Evolutionary conservation across 2,888 invertebrate genomes (phyloP).

Genomic region (Microchrysa polita): DNA sequence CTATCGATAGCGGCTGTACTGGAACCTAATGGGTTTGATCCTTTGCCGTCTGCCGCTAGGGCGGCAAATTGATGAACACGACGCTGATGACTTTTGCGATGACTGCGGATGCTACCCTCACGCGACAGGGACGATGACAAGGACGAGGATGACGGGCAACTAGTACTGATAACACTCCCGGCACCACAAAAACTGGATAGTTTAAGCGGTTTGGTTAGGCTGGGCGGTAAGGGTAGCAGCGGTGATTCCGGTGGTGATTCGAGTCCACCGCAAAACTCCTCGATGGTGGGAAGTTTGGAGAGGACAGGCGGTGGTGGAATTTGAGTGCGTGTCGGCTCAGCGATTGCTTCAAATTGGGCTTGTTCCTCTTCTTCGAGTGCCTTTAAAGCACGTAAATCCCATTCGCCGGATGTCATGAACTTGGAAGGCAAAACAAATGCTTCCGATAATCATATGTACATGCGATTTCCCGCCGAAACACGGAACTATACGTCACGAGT

Average conservation of each 20-base stretch:
- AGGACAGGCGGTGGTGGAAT: conserved; percentile 54
- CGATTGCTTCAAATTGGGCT: conserved; percentile 61
- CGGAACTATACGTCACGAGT: neutral
- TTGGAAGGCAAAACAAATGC: conserved; percentile 16
- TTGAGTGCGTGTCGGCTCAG: conserved; percentile 60
- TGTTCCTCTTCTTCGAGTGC: conserved; percentile 64
- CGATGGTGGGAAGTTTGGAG: conserved; percentile 57
- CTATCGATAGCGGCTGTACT: conserved; percentile 12
- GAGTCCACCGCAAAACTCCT: conserved; percentile 58
- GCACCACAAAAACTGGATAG: conserved; percentile 45
- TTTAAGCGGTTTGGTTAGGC: conserved; percentile 30
- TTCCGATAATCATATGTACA: conserved; percentile 9
- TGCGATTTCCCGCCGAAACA: conserved; percentile 7
- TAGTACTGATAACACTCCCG: conserved; percentile 10
- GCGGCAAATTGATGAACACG: conserved; percentile 44
- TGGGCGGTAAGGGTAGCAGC: conserved; percentile 44
- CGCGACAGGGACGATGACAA: conserved; percentile 35
- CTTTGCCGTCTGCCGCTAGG: conserved; percentile 14
- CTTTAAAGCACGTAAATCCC: conserved; percentile 64
- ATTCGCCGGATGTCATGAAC: conserved; percentile 64
- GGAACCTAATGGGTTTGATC: conserved; percentile 30
- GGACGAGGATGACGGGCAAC: conserved; percentile 14
- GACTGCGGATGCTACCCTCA: conserved; percentile 36
- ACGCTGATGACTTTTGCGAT: conserved; percentile 46
- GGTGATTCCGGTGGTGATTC: conserved; percentile 44